Base-by-base conservation (phyloP, 2,888 invertebrate genomes). In the Willowsia nigromaculata region DNA sequence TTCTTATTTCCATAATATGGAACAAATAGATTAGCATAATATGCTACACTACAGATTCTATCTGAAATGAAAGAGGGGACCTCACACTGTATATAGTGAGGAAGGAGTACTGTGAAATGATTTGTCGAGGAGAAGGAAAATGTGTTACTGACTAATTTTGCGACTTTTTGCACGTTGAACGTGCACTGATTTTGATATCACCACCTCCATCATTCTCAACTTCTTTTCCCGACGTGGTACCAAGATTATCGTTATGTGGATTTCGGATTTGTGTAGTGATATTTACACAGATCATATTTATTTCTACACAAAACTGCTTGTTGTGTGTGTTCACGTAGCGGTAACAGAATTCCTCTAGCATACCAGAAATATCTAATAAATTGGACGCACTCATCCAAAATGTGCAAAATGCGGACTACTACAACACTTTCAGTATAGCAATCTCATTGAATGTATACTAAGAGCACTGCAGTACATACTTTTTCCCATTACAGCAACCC, bases 131-230 rank as follows among this genome's bases (percentile, higher is more conserved):
- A 65, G 65, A 65, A 65, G 65, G 37, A 33, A 65, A 65, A n/a
- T 65, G 65, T 30, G 30, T 7, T 9, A 43, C 65, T 25, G 47
- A 82, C 82, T 82, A 82, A 82, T 82, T 82, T 82, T 27, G 82
- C 65, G 82, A 82, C 82, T 82, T 82, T 82, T 82, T 82, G 65
- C 82, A 62, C 62, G 47, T 82, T 65, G 82, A 43, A 82, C 82
- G 82, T 82, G 82, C 62, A 82, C 62, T 56, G 82, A 82, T 82
- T 82, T 40, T 47, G n/a, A 62, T 82, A 82, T 82, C 47, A 82
- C 40, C 33, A 65, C 33, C 65, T 15, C 9, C n/a, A 65, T n/a
- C 37, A 15, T n/a, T n/a, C n/a, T 59, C 59, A 59, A 5, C 27
- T 27, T 0, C 27, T 59, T 25, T 27, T 59, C 11, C 6, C 59